Evolutionary conservation across 2,888 invertebrate genomes (phyloP).

Genomic region (Apocheima hispidaria): DNA sequence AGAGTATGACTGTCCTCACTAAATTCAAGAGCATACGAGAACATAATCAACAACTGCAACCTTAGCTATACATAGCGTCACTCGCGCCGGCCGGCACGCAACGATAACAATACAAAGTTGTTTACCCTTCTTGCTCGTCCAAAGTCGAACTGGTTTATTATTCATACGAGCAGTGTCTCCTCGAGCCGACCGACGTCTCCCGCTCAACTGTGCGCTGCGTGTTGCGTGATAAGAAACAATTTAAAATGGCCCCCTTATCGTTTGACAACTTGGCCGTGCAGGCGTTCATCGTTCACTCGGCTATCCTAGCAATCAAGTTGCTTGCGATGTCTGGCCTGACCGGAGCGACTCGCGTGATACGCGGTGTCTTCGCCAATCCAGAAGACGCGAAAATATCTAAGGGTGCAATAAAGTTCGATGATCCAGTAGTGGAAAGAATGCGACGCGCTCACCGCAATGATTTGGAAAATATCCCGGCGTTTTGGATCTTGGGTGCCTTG

Average conservation of each 20-base stretch:
- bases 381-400: constrained; percentile 65
- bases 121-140: constrained; percentile 15
- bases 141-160: constrained; percentile 20
- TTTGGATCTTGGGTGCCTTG: constrained; percentile 86
- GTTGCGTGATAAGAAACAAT: constrained; percentile 33
- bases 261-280: constrained; percentile 62
- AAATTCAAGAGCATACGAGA: not conserved
- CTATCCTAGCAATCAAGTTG: constrained; percentile 70
- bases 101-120: constrained; percentile 35
- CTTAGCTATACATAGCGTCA: not conserved
- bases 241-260: constrained; percentile 60
- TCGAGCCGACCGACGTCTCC: constrained; percentile 28
- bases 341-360: constrained; percentile 53
- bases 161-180: constrained; percentile 29
- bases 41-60: not conserved
- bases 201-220: constrained; percentile 10
- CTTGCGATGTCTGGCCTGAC: constrained; percentile 61
- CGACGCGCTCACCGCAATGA: constrained; percentile 89
- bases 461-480: constrained; percentile 90
- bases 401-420: constrained; percentile 71
- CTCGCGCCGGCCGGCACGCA: constrained; percentile 5
- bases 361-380: constrained; percentile 67
- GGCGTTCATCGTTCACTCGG: constrained; percentile 71
- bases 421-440: constrained; percentile 67
- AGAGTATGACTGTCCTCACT: not conserved